Evolutionary conservation across 2,113 vertebrate genomes (phyloP).

Genomic region (Dipodomys merriami): DNA sequence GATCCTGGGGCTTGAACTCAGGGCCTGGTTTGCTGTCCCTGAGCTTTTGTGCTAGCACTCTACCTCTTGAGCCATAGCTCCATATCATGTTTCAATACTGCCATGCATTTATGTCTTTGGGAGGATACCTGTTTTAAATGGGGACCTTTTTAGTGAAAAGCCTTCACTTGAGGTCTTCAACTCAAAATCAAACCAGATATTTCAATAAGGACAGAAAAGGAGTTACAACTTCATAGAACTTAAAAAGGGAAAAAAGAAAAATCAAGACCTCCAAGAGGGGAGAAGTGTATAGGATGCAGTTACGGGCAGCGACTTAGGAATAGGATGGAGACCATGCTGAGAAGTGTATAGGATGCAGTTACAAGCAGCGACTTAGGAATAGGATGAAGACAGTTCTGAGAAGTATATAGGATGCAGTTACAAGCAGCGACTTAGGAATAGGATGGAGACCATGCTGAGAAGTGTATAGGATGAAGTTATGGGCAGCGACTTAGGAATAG

Average conservation of each 20-base stretch:
- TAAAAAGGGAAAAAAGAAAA: neutral
- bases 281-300: neutral
- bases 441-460: neutral
- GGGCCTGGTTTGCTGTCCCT: too few relatives aligned
- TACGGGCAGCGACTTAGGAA: neutral
- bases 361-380: neutral
- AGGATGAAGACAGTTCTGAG: neutral
- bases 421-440: neutral
- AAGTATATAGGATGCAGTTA: neutral
- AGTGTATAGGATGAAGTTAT: neutral
- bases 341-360: too few relatives aligned
- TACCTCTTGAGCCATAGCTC: too few relatives aligned
- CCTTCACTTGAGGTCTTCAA: neutral
- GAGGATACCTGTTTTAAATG: neutral
- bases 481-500: neutral
- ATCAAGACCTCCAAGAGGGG: neutral
- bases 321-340: neutral
- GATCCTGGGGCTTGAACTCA: too few relatives aligned
- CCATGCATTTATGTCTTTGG: neutral
- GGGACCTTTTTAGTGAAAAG: neutral
- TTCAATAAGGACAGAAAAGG: neutral
- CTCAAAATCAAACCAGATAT: neutral
- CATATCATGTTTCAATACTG: too few relatives aligned
- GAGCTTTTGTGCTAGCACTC: too few relatives aligned
- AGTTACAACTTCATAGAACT: neutral